These are phyloP conservation scores for Ovis canadensis DNA, from an alignment of 2,113 vertebrate species.

Conservation along the genomic window DNA sequence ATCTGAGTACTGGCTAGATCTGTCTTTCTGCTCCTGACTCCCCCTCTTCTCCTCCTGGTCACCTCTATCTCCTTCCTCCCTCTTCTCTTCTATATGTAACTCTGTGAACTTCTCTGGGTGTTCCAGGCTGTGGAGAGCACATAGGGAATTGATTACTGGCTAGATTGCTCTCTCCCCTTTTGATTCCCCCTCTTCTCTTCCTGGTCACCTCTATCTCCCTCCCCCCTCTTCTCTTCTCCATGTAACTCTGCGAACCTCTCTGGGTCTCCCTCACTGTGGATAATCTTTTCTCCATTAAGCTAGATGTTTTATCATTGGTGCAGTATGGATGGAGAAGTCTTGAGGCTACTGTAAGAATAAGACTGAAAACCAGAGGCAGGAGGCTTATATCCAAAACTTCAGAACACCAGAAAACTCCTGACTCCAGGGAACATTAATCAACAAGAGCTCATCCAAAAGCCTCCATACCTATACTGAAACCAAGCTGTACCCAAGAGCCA, in stretches of 20 bases:
- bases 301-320: background rate
- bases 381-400: background rate
- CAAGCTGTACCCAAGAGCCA: background rate
- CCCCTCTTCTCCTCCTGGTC: background rate
- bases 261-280: background rate
- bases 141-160: background rate
- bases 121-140: background rate
- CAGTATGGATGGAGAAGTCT: background rate
- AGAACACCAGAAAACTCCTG: background rate
- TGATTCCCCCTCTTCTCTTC: background rate
- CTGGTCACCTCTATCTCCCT: background rate
- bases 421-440: background rate
- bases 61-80: background rate
- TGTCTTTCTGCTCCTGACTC: background rate
- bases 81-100: background rate
- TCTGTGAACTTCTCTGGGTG: background rate
- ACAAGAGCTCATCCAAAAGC: background rate
- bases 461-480: background rate
- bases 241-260: background rate
- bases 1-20: background rate
- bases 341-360: background rate
- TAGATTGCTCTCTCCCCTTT: background rate
- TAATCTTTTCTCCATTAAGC: background rate
- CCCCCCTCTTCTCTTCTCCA: background rate
- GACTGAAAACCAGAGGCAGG: background rate